These are phyloP conservation scores for Uropsilus gracilis DNA, from an alignment of 2,113 vertebrate genomes.

Conservation along the genomic window DNA sequence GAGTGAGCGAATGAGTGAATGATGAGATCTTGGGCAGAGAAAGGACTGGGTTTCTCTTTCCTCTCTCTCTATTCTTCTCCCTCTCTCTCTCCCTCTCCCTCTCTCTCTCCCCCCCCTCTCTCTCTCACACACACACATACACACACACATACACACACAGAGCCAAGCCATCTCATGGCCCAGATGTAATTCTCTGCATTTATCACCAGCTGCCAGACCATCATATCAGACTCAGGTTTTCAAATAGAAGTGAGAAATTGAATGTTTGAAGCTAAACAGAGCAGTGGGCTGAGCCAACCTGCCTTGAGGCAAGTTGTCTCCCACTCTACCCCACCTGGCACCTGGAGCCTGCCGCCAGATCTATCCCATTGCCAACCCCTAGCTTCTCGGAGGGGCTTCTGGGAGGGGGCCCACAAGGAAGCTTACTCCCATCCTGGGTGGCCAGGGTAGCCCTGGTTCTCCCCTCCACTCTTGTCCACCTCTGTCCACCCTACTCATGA, in stretches of 20 bases:
- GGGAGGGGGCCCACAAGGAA: background rate
- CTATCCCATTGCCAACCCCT: background rate
- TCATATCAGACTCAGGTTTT: constrained; percentile 38
- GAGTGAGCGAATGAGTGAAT: background rate
- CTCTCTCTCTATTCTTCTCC: no score
- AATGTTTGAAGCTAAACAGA: constrained; percentile 59
- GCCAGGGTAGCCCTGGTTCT: background rate
- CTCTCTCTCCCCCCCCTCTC: no score
- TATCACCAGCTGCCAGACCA: constrained; percentile 26
- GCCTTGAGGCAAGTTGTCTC: constrained; percentile 16
- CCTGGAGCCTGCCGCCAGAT: background rate
- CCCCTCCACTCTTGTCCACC: background rate
- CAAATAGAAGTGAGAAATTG: constrained; percentile 29
- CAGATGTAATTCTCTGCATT: background rate
- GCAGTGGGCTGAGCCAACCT: constrained; percentile 44
- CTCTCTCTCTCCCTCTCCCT: no score
- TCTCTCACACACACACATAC: no score
- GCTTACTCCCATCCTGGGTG: background rate
- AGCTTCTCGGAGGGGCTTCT: background rate
- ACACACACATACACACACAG: background rate
- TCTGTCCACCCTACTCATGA: accelerated
- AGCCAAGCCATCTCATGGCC: background rate
- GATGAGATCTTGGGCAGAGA: background rate
- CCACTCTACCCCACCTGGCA: background rate
- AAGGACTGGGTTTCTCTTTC: background rate